Evolutionary conservation across 2,888 invertebrate genomes (phyloP), one percentile per base, ranked within the genome.

Genomic region (Eupithecia pulchellata): DNA sequence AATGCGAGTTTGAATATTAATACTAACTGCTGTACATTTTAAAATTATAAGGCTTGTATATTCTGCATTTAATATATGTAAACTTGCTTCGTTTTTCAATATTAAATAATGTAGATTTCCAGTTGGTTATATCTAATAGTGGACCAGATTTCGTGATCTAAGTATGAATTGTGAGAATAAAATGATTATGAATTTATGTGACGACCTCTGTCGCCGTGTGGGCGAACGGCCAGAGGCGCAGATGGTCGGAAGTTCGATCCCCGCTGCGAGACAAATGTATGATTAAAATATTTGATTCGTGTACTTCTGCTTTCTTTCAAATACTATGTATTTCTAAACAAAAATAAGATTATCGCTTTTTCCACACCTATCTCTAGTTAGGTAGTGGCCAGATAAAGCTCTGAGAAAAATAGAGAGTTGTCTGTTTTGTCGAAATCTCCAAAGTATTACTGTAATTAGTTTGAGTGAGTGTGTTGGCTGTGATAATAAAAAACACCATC

Each of bases 381-480:
- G 20, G 42, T 20, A 20, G 9, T 9, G 47, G 20, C 47, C 3
- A 20, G 47, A 47, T 0, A 11, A 47, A 20, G 4, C 52, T 25
- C 4, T 13, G 52, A 20, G 3, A 47, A 20, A 11, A 20, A n/a
- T n/a, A n/a, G n/a, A n/a, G n/a, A 47, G 11, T 25, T 11, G 25
- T 52, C 52, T 1, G 11, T 4, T 25, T 4, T 11, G 2, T 8
- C 34, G 52, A 25, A 20, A 52, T 25, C 52, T 52, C 29, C 29
- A 32, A 71, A 58, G 58, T 72, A 61, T 64, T 69, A 65, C 9
- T 34, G 39, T 74, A 25, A 52, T 79, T 78, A 57, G 71, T 81
- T 81, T 72, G 77, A 74, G 79, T 77, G 79, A 79, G 84, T 77
- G 81, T 20, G 47, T 52, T 78, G 82, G 79, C 84, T 85, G 84